phyloP scores from a whole-genome alignment of 2,113 vertebrate genomes.

The Apteryx owenii region DNA sequence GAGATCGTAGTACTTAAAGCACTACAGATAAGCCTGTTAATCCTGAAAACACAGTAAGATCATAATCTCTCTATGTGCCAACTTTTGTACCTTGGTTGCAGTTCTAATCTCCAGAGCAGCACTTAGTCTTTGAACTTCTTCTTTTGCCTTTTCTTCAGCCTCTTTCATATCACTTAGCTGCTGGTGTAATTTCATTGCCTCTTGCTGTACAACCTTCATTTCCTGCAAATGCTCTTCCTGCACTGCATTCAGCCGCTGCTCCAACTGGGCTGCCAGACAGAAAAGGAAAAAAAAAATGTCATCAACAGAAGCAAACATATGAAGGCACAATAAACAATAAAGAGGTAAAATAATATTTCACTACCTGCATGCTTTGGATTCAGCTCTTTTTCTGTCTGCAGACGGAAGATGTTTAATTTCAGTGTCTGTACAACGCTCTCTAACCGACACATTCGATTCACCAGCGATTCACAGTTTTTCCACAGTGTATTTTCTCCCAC shows the following conservation, averaged over 20 bases:
- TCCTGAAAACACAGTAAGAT: not conserved
- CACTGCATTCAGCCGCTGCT: constrained; percentile 58
- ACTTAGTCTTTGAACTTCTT: constrained; percentile 62
- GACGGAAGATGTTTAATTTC: constrained; percentile 71
- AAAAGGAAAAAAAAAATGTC: not conserved
- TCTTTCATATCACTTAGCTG: constrained; percentile 60
- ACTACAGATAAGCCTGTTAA: not conserved
- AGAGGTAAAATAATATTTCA: not conserved
- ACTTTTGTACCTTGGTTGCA: constrained; percentile 66
- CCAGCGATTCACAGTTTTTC: constrained; percentile 72
- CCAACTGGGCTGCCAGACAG: constrained; percentile 62
- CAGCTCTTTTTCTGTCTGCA: constrained; percentile 76
- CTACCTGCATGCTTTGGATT: constrained; percentile 70
- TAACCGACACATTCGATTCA: constrained; percentile 68
- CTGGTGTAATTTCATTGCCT: constrained; percentile 70
- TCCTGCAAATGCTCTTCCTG: constrained; percentile 75
- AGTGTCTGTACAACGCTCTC: constrained; percentile 80
- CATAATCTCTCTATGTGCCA: not conserved
- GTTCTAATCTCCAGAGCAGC: constrained; percentile 72
- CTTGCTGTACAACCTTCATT: constrained; percentile 57
- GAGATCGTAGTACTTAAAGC: not conserved
- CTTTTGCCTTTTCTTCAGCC: constrained; percentile 71
- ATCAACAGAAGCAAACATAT: not conserved
- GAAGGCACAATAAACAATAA: not conserved
- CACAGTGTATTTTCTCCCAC: constrained; percentile 53